Evolutionary conservation across 2,888 invertebrate species (phyloP).

Genomic region (Nezara viridula): DNA sequence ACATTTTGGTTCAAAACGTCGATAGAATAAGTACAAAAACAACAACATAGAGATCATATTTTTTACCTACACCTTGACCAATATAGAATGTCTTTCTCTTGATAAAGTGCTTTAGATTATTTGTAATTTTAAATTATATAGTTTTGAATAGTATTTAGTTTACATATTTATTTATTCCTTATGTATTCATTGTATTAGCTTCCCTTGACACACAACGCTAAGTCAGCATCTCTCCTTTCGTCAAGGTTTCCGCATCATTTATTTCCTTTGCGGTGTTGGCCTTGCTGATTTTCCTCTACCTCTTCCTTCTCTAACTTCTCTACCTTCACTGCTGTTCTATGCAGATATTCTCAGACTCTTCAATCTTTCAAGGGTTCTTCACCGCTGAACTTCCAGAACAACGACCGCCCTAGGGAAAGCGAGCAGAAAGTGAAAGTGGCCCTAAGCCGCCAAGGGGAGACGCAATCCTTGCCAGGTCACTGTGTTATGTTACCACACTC

Average conservation of each 20-base stretch:
- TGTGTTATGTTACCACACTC: slow-evolving; percentile 7
- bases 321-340: background rate
- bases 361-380: background rate
- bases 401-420: slow-evolving; percentile 39
- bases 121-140: background rate
- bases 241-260: background rate
- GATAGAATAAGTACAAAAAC: background rate
- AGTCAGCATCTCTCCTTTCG: background rate
- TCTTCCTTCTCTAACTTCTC: background rate
- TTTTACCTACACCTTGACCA: background rate
- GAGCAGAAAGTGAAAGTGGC: slow-evolving; percentile 30
- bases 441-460: background rate
- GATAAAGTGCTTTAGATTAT: background rate
- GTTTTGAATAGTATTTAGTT: background rate
- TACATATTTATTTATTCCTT: background rate
- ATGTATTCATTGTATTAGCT: background rate
- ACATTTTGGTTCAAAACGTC: background rate
- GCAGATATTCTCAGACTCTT: background rate
- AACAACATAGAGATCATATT: background rate
- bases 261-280: background rate
- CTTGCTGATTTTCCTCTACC: background rate
- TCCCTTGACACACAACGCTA: background rate
- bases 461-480: slow-evolving; percentile 13
- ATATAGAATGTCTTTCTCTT: background rate
- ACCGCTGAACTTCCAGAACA: background rate